Evolutionary conservation across 2,888 invertebrate species (phyloP).

Genomic region (Carabus problematicus): DNA sequence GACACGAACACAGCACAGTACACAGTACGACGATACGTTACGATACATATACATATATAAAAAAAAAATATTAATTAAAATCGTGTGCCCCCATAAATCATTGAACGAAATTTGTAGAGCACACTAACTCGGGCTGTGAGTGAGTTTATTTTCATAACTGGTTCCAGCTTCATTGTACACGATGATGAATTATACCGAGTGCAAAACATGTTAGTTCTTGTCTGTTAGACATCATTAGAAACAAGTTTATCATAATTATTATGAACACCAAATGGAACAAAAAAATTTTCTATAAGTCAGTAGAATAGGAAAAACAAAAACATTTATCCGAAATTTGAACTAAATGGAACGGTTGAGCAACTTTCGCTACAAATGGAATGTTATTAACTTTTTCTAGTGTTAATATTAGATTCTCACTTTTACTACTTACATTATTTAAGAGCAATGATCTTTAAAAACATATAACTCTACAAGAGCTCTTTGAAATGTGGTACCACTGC

Average conservation of each 20-base stretch:
- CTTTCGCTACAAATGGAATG: slow-evolving; percentile 16
- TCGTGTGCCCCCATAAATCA: slow-evolving; percentile 27
- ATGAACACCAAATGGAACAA: slow-evolving; percentile 11
- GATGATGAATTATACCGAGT: slow-evolving; percentile 19
- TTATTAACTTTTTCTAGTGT: too few relatives aligned
- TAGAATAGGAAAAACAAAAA: neutral
- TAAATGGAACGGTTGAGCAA: slow-evolving; percentile 11
- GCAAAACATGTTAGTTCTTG: slow-evolving; percentile 3
- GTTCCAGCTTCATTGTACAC: neutral
- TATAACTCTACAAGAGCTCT: too few relatives aligned
- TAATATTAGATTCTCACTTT: slow-evolving; percentile 1
- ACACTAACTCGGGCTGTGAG: slow-evolving; percentile 3
- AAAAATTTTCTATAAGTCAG: neutral
- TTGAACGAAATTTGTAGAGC: slow-evolving; percentile 29
- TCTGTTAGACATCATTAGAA: slow-evolving; percentile 34
- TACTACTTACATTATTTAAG: too few relatives aligned
- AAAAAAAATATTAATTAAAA: slow-evolving; percentile 38
- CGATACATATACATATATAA: neutral
- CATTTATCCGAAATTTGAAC: too few relatives aligned
- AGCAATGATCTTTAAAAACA: too few relatives aligned
- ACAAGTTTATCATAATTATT: slow-evolving; percentile 37
- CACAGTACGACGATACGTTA: too few relatives aligned
- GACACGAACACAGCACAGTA: slow-evolving; percentile 7
- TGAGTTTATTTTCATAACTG: slow-evolving; percentile 13
- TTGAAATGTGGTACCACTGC: too few relatives aligned